Base-by-base conservation (phyloP, 2,797 vertebrate species). In the Myotis pilosus region DNA sequence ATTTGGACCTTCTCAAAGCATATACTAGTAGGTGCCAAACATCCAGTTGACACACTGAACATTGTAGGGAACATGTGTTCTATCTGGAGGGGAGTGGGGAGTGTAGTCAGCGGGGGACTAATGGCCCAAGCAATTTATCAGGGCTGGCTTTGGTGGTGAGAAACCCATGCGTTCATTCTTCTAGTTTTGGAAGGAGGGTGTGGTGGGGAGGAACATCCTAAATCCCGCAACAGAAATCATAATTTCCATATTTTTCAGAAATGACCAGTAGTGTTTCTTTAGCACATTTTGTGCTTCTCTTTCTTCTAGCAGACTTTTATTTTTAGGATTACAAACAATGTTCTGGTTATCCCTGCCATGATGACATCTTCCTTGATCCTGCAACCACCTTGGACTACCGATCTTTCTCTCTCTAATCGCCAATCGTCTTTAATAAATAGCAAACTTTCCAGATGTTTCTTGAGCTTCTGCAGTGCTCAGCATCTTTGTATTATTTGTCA, bases 1-100 rank as follows among this genome's bases (percentile, higher is more conserved):
- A 78, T 64, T 89, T 93, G 83, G 93, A 75, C 51, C 30, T 85
- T 92, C 82, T 92, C 62, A 91, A 87, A 72, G 82, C 49, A 57
- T 7, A 60, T 10, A 47, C 3, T 12, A 47, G 47, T 47, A 83
- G 81, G 90, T 93, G 91, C 89, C 94, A 93, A 74, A 33, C 86
- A 68, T 74, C 86, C 91, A 76, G 87, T 13, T 86, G 85, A 88
- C 87, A 90, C 49, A 62, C 8, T 68, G 84, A 92, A 60, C 17
- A 69, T 15, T 30, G 22, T 28, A 64, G 85, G 76, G 88, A 97
- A 76, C 57, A 55, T 9, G 66, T 89, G 94, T 72, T 76, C 82
- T 62, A 86, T 87, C 41, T 69, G 87, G 41, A 86, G 41, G 33
- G 68, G 78, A 30, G 93, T 2, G 6, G 60, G 33, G 36, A 22